Evolutionary conservation across 1,140 invertebrate species (phyloP).

Genomic region (Portunus trituberculatus): DNA sequence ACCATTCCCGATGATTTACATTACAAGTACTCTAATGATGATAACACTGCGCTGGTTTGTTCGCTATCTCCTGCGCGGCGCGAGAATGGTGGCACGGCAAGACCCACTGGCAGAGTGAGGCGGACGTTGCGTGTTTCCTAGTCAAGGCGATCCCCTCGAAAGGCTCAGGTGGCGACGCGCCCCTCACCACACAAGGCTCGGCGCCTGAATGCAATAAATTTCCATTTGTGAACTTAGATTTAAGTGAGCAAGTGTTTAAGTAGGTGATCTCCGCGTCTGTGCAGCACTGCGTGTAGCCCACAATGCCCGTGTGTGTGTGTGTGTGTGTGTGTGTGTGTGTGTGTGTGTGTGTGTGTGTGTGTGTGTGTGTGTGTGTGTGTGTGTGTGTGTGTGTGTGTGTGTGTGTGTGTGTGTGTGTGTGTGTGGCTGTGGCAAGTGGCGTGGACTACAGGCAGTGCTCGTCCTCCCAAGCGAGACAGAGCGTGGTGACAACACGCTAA

Average conservation of each 20-base stretch:
- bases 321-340: neutral
- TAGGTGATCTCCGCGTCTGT: slow-evolving; percentile 53
- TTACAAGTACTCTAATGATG: too few species aligned
- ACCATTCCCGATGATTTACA: too few species aligned
- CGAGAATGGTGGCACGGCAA: neutral
- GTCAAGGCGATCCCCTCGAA: neutral
- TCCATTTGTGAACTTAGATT: slow-evolving; percentile 16
- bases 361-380: neutral
- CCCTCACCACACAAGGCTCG: slow-evolving; percentile 5
- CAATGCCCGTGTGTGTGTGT: neutral
- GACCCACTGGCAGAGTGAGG: neutral
- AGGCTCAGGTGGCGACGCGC: neutral
- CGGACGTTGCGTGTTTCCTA: neutral
- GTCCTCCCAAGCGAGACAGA: slow-evolving; percentile 37
- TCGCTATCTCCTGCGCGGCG: neutral
- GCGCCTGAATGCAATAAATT: slow-evolving; percentile 42
- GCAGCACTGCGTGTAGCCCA: slow-evolving; percentile 36
- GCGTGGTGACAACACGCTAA: slow-evolving; percentile 56
- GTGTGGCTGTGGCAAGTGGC: neutral
- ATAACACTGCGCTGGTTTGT: too few species aligned
- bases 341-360: neutral
- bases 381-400: neutral
- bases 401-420: neutral
- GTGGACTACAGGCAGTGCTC: slow-evolving; percentile 6
- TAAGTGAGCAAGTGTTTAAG: slow-evolving; percentile 35